Conservation (phyloP, 2,113 vertebrate genomes). For the Puntigrus tetrazona region DNA sequence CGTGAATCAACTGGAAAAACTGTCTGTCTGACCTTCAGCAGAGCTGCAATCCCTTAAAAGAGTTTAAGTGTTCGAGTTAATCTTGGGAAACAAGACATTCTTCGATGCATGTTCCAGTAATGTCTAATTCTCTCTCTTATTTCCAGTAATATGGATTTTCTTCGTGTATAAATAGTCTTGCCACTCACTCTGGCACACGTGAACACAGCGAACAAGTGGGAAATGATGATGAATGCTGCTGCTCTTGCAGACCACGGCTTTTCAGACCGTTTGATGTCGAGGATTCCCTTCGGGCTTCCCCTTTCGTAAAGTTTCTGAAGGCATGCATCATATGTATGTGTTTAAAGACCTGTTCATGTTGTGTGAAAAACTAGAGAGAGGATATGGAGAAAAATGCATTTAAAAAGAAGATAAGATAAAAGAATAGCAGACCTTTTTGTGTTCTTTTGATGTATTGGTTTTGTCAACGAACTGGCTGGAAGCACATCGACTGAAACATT, state of each 20-base stretch:
- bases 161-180: slow-evolving; percentile 61
- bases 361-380: no score
- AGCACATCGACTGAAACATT: background rate
- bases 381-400: background rate
- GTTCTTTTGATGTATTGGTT: no score
- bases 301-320: background rate
- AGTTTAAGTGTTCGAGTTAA: slow-evolving; percentile 60
- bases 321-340: background rate
- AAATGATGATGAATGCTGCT: background rate
- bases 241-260: background rate
- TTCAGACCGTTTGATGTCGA: background rate
- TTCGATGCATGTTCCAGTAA: slow-evolving; percentile 71
- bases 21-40: slow-evolving; percentile 67
- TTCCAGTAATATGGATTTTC: slow-evolving; percentile 71
- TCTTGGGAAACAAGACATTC: slow-evolving; percentile 26
- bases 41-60: slow-evolving; percentile 52
- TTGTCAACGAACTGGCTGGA: background rate
- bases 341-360: no score
- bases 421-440: no score
- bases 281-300: background rate
- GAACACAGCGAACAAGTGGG: slow-evolving; percentile 24
- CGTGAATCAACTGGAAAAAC: slow-evolving; percentile 65
- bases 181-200: slow-evolving; percentile 68
- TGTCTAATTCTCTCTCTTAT: slow-evolving; percentile 57
- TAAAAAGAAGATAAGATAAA: no score